Percentiles rank a stretch among this genome's conserved stretches.
Conservation (phyloP, 2,888 invertebrate genomes). For the Mesopsocus fuscifrons region DNA sequence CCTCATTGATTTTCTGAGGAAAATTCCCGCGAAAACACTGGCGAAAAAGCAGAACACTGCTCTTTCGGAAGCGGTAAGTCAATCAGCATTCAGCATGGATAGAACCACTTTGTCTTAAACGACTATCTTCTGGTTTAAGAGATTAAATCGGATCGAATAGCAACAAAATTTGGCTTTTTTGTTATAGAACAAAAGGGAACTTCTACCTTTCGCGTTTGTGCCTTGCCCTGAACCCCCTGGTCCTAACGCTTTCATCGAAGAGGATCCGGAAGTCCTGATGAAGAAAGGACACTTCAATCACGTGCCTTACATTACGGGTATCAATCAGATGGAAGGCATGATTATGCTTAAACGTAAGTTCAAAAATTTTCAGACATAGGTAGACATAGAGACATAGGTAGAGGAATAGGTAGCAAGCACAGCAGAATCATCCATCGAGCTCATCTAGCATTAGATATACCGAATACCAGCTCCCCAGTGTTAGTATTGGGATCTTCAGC, state of each 20-base stretch:
- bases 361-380: no score
- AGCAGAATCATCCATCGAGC: no score
- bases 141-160: no score
- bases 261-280: slow-evolving; percentile 15
- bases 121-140: no score
- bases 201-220: slow-evolving; percentile 19
- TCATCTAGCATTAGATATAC: no score
- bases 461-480: no score
- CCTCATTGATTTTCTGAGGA: slow-evolving; percentile 24
- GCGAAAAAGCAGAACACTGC: slow-evolving; percentile 22
- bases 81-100: slow-evolving; percentile 25
- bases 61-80: slow-evolving; percentile 22
- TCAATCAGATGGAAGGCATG: slow-evolving; percentile 14
- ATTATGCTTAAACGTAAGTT: slow-evolving; percentile 16
- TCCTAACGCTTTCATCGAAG: slow-evolving; percentile 14
- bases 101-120: no score
- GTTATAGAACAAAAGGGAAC: slow-evolving; percentile 4
- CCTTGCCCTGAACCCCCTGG: slow-evolving; percentile 17
- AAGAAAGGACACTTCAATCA: slow-evolving; percentile 16
- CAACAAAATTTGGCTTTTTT: no score
- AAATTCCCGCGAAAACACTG: slow-evolving; percentile 22
- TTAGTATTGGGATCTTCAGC: no score
- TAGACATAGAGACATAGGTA: no score
- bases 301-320: slow-evolving; percentile 17
- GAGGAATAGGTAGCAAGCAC: no score